Evolutionary conservation across 2,113 vertebrate species (phyloP).

Genomic region (Lucifuga dentata): DNA sequence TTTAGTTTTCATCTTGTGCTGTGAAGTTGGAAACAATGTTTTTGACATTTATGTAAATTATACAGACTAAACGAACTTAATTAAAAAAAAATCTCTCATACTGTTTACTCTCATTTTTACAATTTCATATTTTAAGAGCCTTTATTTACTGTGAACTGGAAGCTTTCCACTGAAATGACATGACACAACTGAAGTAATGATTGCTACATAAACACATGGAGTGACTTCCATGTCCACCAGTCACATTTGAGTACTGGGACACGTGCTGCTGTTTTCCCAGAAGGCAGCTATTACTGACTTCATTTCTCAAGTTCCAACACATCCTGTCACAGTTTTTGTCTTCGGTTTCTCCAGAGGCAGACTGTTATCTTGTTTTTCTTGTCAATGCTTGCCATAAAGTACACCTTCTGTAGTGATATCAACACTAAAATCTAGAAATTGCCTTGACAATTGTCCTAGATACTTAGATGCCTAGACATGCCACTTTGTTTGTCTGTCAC

Average conservation of each 20-base stretch:
- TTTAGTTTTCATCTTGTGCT: slow-evolving; percentile 48
- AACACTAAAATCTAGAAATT: slow-evolving; percentile 7
- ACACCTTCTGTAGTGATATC: not conserved
- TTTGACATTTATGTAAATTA: slow-evolving; percentile 59
- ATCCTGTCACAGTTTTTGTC: slow-evolving; percentile 34
- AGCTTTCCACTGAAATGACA: no score
- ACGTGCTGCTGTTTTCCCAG: slow-evolving; percentile 15
- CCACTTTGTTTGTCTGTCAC: no score
- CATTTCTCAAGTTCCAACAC: slow-evolving; percentile 44
- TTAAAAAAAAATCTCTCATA: no score
- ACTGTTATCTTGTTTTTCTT: slow-evolving; percentile 33
- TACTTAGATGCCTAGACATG: no score
- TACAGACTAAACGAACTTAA: not conserved
- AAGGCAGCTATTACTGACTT: slow-evolving; percentile 15
- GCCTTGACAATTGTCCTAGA: slow-evolving; percentile 6
- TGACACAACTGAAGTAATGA: not conserved
- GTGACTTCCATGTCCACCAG: not conserved
- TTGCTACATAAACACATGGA: not conserved
- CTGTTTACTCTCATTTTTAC: no score
- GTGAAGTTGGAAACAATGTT: slow-evolving; percentile 26
- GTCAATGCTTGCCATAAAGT: slow-evolving; percentile 46
- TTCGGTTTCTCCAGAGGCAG: slow-evolving; percentile 21
- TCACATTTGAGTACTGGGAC: not conserved
- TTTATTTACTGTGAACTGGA: no score
- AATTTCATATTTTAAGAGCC: no score